Conservation (phyloP, 1,140 invertebrate species). For the Papilio glaucus region DNA sequence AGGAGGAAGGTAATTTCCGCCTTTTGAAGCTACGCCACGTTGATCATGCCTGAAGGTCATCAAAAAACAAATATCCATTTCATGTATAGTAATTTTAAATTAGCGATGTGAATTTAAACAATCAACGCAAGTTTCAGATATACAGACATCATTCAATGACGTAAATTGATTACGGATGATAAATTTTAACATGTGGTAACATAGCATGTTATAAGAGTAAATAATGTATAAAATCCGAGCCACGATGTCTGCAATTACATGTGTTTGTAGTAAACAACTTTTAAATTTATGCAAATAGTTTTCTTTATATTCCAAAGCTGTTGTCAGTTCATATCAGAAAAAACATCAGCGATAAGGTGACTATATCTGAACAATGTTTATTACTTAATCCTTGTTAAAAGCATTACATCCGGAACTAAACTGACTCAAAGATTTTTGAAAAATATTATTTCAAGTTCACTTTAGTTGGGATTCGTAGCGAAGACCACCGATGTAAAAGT, state of each 20-base stretch:
- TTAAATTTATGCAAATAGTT: slow-evolving; percentile 29
- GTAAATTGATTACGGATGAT: slow-evolving; percentile 11
- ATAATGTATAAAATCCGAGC: slow-evolving; percentile 16
- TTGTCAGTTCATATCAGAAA: slow-evolving; percentile 36
- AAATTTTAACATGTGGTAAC: slow-evolving; percentile 5
- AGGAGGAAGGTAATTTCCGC: too few relatives aligned
- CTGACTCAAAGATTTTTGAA: neutral
- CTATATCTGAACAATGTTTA: slow-evolving; percentile 32
- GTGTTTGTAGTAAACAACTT: slow-evolving; percentile 32
- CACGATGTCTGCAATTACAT: slow-evolving; percentile 45
- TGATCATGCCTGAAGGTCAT: neutral
- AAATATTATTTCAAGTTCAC: neutral
- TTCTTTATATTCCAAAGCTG: slow-evolving; percentile 34
- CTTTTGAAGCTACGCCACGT: too few relatives aligned
- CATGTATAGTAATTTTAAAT: neutral
- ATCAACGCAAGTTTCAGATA: neutral
- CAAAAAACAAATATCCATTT: neutral
- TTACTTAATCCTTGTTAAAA: slow-evolving; percentile 42
- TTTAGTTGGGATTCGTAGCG: neutral
- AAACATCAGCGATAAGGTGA: slow-evolving; percentile 23
- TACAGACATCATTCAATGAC: neutral
- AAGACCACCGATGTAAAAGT: too few relatives aligned
- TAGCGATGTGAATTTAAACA: neutral
- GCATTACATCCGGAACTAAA: neutral
- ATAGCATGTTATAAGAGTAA: slow-evolving; percentile 1